A percentile compares a stretch with the other conserved stretches of the same genome.
Conservation (phyloP, 2,797 vertebrate genomes). For the Eulemur mongoz region DNA sequence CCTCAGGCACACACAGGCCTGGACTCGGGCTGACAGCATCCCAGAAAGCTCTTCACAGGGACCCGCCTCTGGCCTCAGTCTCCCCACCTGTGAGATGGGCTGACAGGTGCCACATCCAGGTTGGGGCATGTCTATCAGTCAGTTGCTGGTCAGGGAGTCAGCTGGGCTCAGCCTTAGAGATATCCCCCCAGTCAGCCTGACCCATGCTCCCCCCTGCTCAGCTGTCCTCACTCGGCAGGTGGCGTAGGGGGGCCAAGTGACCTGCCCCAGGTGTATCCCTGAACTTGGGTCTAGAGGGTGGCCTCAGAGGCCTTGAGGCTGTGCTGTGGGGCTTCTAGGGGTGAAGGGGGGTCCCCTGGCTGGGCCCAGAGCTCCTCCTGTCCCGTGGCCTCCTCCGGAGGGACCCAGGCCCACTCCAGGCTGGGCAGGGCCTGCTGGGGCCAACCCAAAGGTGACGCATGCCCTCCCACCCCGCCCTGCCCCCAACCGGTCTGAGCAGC, state of each 20-base stretch:
- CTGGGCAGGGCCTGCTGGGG: background rate
- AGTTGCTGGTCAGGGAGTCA: background rate
- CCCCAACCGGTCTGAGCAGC: slow-evolving; percentile 39
- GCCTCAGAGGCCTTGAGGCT: background rate
- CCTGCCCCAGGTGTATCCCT: background rate
- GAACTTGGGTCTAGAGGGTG: background rate
- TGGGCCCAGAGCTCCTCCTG: background rate
- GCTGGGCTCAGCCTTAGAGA: background rate
- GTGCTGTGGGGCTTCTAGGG: rapidly evolving
- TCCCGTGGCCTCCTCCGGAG: background rate
- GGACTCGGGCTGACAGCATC: background rate
- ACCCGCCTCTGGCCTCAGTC: background rate
- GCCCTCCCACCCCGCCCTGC: slow-evolving; percentile 24
- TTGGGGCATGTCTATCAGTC: background rate
- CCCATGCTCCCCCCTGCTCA: background rate
- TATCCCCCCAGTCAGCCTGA: background rate
- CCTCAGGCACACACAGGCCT: background rate
- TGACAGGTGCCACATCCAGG: background rate
- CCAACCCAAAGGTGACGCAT: slow-evolving; percentile 40
- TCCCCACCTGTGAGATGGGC: background rate
- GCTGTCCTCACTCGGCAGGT: background rate
- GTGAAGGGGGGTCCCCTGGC: background rate
- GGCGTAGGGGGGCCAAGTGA: background rate
- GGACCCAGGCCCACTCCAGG: background rate
- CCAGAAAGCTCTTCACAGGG: background rate